These are phyloP conservation scores for Propithecus coquereli DNA, from an alignment of 2,113 vertebrate species.

Conservation along the genomic window DNA sequence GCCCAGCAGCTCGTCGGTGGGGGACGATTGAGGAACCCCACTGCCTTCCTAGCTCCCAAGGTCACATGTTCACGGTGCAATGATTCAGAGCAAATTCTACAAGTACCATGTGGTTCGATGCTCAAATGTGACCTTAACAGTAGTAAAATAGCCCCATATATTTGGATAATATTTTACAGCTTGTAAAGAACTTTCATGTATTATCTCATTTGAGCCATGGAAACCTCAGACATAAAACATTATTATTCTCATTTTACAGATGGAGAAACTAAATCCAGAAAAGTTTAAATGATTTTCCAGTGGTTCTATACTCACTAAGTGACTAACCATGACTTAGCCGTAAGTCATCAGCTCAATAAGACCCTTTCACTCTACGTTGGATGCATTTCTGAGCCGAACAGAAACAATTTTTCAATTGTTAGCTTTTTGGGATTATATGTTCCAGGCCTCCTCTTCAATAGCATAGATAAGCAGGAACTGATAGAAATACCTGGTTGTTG, in stretches of 20 bases:
- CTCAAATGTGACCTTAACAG: not conserved
- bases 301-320: not conserved
- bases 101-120: not conserved
- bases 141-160: not conserved
- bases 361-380: not conserved
- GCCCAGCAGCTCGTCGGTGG: not conserved
- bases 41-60: not conserved
- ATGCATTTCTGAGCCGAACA: not conserved
- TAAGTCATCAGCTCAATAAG: not conserved
- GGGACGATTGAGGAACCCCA: not conserved
- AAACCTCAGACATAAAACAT: constrained; percentile 30
- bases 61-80: not conserved
- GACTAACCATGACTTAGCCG: not conserved
- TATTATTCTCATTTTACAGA: constrained; percentile 29
- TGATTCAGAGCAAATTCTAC: not conserved
- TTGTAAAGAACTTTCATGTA: not conserved
- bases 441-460: not conserved
- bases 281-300: not conserved
- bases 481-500: not conserved
- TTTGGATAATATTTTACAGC: not conserved
- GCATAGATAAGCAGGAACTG: not conserved
- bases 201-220: constrained; percentile 45
- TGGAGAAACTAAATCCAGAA: constrained; percentile 17
- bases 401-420: not conserved
- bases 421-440: not conserved